These are phyloP conservation scores for Gadopsis bispinosus DNA, from an alignment of 2,797 vertebrate species.

Conservation along the genomic window DNA sequence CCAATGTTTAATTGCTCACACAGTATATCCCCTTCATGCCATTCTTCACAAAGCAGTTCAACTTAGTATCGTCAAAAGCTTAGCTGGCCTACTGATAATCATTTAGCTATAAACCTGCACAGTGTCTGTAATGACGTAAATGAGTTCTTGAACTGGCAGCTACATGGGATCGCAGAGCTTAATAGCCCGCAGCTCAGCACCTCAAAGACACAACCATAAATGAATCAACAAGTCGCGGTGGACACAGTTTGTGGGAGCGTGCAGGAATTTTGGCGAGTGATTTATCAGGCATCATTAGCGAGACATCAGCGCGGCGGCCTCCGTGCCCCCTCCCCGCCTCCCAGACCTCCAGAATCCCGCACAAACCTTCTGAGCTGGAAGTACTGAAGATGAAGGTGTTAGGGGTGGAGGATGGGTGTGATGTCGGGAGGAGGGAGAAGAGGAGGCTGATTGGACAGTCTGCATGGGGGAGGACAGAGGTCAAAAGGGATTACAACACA, in stretches of 20 bases:
- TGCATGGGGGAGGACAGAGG: background rate
- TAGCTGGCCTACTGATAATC: conserved; percentile 45
- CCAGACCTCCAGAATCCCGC: conserved; percentile 33
- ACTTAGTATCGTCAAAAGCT: conserved; percentile 58
- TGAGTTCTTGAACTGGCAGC: conserved; percentile 42
- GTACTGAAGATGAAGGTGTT: conserved; percentile 27
- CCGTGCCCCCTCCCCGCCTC: conserved; percentile 5
- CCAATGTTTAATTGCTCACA: conserved; percentile 1
- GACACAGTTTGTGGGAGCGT: conserved; percentile 26
- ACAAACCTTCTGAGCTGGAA: conserved; percentile 44
- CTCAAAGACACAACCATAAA: conserved; percentile 44
- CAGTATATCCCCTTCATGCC: conserved; percentile 1
- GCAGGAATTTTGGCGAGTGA: conserved; percentile 34
- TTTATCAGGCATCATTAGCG: conserved; percentile 40
- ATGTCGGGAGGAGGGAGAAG: background rate
- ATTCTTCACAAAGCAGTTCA: conserved; percentile 38
- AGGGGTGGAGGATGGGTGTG: conserved; percentile 15
- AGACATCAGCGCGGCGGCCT: conserved; percentile 18
- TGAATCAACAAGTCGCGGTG: conserved; percentile 60
- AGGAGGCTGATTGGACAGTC: conserved; percentile 3
- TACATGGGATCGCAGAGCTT: conserved; percentile 21
- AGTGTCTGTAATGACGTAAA: conserved; percentile 40
- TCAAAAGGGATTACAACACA: background rate
- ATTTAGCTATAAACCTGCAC: conserved; percentile 42
- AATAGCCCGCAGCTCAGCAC: conserved; percentile 35